Evolutionary conservation across 2,113 vertebrate genomes (phyloP), one percentile per base, ranked within the genome.

Genomic region (Chloropsis cyanopogon): DNA sequence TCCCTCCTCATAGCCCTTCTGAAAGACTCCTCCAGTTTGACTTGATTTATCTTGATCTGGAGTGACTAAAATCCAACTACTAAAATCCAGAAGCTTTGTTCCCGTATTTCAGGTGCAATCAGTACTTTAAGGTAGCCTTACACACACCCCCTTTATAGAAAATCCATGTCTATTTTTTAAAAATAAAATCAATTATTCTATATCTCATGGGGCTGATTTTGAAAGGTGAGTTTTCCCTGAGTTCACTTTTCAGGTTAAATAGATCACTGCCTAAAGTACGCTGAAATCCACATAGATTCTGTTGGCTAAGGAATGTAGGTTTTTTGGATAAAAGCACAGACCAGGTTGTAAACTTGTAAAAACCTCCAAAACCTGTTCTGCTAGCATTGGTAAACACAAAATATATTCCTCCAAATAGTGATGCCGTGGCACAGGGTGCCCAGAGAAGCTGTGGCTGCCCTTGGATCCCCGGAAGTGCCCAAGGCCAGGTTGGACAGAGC

Each of bases 401-500:
- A 44, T 13, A 11, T 16, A 20, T 13, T 71, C 12, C 14, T 44
- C 8, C 37, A 46, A 7, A 42, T 0, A 50, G 26, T 26, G 50
- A 52, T 18, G 31, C 8, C 16, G 25, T 71, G 42, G 49, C 25
- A 64, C 50, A 64, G 57, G 24, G 0, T 69, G 23, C 14, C 12
- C 64, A 63, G 20, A 35, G 50, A 3, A 56, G 42, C 50, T 71
- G 41, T 56, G 54, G 46, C 26, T 86, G 33, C 5, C 15, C 23
- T 56, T 56, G 77, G 21, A 87, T 41, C 41, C n/a, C n/a, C 70
- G 68, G 14, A 14, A 52, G 3, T 73, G 33, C 4, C 37, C 66
- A 64, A 49, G 41, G 49, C 29, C 24, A 25, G 35, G 6, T 0
- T 72, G 75, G 29, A 50, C 0, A 0, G 44, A 31, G 44, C 22